Evolutionary conservation across 2,888 invertebrate genomes (phyloP), one percentile per base, ranked within the genome.

Genomic region (Ophraella communa): DNA sequence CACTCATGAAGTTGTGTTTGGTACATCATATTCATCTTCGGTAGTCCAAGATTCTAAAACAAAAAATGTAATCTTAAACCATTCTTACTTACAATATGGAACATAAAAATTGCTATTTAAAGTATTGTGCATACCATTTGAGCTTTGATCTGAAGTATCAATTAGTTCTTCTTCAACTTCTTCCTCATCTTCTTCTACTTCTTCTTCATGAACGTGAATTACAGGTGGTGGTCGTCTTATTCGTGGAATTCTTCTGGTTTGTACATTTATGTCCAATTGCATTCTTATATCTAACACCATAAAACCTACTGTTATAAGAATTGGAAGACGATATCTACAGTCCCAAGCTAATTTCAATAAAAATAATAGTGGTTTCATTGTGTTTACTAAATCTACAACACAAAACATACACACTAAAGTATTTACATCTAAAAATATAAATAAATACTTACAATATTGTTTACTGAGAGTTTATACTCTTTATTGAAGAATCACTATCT

Each of bases 291-390:
- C 89, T 80, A 90, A 84, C 0, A 87, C 86, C 79, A 90, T 85
- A 71, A 90, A 88, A 14, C 86, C 87, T 8, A 89, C 85, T 8
- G 89, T 85, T 51, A 91, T 86, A 10, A 91, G 80, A 39, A 89
- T 82, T 0, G 92, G 91, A 53, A 92, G 82, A 53, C 89, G 85
- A 65, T 89, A 83, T 42, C 90, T 85, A 51, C 88, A 88, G 68
- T 88, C 87, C 90, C 91, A 92, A 1, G 91, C 91, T 71, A 92
- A 82, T 69, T 88, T 87, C 35, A 91, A 84, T 70, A 92, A 84
- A 78, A 91, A 91, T 57, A 91, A 78, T 66, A 91, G 82, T 7
- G 80, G 75, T 35, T 65, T 68, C 67, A 72, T 74, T 4, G 47
- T 33, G 20, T 45, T 14, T 14, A 45, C 20, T 47, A 51, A 30